Percentiles rank a stretch among this genome's conserved stretches.
These are phyloP conservation scores for Orcinus orca DNA, from an alignment of 2,113 vertebrate genomes.

Conservation along the genomic window DNA sequence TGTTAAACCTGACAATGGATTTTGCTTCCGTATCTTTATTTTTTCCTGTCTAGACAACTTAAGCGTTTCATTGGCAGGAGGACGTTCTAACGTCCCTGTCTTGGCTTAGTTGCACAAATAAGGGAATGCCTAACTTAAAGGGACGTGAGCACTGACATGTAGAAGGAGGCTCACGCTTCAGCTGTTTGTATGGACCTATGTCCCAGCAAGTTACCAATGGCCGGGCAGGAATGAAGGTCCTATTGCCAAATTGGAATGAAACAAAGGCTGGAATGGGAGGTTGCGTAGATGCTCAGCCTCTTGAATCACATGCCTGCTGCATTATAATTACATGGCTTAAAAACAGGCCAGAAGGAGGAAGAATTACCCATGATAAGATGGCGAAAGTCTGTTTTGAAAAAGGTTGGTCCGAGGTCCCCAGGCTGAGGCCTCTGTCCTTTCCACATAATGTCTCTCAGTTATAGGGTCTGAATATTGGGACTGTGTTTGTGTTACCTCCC, in stretches of 20 bases:
- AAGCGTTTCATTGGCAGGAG: neutral
- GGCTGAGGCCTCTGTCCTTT: neutral
- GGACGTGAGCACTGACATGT: neutral
- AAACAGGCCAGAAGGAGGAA: conserved; percentile 50
- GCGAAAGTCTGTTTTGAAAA: neutral
- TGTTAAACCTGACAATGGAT: neutral
- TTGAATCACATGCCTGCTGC: neutral
- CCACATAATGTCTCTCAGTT: neutral
- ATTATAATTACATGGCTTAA: conserved; percentile 1
- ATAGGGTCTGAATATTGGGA: neutral
- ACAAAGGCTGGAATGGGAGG: conserved; percentile 30
- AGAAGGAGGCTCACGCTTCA: neutral
- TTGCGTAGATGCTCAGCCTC: neutral
- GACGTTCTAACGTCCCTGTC: neutral
- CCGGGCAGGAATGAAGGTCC: neutral
- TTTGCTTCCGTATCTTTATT: neutral
- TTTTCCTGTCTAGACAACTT: neutral
- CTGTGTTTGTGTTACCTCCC: neutral
- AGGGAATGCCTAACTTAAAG: conserved; percentile 34
- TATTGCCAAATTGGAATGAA: neutral
- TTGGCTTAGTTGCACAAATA: neutral
- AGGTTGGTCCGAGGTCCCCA: neutral
- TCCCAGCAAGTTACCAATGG: neutral
- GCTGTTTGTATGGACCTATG: neutral
- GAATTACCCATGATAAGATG: neutral